Conservation (phyloP, 2,113 vertebrate genomes). For the Scomber japonicus region DNA sequence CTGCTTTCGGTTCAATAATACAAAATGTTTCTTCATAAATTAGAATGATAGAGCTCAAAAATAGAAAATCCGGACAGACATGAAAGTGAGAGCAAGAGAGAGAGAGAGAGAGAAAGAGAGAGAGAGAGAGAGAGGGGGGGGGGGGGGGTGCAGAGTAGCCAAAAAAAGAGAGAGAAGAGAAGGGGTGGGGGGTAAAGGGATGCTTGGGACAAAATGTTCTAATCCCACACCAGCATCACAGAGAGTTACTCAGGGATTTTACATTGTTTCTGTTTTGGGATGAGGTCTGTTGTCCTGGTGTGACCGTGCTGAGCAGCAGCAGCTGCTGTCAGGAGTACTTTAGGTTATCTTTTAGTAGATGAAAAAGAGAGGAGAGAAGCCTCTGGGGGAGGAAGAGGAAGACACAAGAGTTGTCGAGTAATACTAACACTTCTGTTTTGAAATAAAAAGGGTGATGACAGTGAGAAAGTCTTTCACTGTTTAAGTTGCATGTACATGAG, state of each 20-base stretch:
- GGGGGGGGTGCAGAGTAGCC: conserved; percentile 28
- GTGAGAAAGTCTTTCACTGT: background rate
- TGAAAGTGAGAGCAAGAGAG: background rate
- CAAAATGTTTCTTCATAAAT: conserved; percentile 1
- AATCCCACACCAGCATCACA: conserved; percentile 60
- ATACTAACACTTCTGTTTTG: background rate
- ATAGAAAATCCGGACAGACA: conserved; percentile 19
- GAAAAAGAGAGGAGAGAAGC: conserved; percentile 16
- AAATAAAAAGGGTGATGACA: conserved; percentile 3
- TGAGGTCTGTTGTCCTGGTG: conserved; percentile 11
- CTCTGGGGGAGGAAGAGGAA: conserved; percentile 22
- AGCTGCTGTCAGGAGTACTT: conserved; percentile 34
- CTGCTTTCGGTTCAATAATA: background rate
- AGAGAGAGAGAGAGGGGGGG: background rate
- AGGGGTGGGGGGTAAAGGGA: conserved; percentile 32
- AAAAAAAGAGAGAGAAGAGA: conserved; percentile 27
- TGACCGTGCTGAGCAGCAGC: conserved; percentile 39
- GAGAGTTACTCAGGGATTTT: conserved; percentile 46
- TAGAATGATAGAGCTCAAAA: conserved; percentile 7
- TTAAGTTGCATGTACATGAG: background rate
- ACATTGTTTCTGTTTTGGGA: conserved; percentile 58
- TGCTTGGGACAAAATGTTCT: conserved; percentile 76
- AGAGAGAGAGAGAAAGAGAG: background rate
- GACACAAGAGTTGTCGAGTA: background rate
- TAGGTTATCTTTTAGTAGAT: background rate